These are phyloP conservation scores for Sphenopsis melanotis DNA, from an alignment of 2,797 vertebrate species.

Conservation along the genomic window DNA sequence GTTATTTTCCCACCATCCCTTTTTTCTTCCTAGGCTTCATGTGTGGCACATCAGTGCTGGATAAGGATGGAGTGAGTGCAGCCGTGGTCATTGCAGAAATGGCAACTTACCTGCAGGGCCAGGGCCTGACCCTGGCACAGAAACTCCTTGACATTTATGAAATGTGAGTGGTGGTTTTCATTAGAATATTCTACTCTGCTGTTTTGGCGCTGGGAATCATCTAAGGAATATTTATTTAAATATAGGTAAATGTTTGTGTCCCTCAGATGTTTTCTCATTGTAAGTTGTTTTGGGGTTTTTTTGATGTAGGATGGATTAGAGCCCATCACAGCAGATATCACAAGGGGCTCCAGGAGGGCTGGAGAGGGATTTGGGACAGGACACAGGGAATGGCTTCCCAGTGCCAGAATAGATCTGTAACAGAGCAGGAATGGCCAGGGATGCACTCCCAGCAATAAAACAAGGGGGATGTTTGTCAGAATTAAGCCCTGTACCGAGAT, in stretches of 20 bases:
- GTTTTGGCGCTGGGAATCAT: not conserved
- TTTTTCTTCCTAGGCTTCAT: constrained; percentile 83
- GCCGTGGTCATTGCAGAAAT: constrained; percentile 91
- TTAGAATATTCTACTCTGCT: not conserved
- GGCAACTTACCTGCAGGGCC: constrained; percentile 82
- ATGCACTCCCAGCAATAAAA: not conserved
- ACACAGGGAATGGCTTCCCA: not conserved
- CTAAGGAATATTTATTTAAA: not conserved
- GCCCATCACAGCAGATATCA: not conserved
- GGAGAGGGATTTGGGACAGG: not conserved
- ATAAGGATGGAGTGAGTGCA: constrained; percentile 94
- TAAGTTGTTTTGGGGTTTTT: not conserved
- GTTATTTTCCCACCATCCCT: not conserved
- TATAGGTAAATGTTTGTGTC: fast-evolving
- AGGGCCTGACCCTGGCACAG: constrained; percentile 77
- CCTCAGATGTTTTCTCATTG: not conserved
- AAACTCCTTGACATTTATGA: constrained; percentile 86
- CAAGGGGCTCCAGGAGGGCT: not conserved
- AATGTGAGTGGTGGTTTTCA: constrained; percentile 71
- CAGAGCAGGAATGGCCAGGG: not conserved
- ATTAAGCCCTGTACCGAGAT: not conserved
- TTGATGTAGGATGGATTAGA: fast-evolving
- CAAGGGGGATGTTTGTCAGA: fast-evolving
- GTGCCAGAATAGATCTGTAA: not conserved
- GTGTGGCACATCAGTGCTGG: constrained; percentile 86